Conservation (phyloP, 2,113 vertebrate genomes). For the Natator depressus region DNA sequence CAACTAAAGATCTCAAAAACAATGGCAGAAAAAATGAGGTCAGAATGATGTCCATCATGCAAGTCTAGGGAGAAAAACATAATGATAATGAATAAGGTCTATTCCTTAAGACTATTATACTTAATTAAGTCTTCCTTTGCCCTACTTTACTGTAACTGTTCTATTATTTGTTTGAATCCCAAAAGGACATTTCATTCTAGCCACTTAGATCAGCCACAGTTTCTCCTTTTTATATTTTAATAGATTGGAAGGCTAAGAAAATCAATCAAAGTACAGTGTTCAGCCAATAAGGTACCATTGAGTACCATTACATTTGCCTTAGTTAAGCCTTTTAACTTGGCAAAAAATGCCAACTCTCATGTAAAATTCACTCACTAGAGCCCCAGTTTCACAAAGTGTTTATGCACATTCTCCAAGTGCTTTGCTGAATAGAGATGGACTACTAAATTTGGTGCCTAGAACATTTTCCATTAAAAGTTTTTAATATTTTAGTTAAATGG, state of each 20-base stretch:
- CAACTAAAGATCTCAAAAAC: background rate
- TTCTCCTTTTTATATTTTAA: background rate
- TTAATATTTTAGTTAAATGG: background rate
- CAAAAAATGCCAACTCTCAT: background rate
- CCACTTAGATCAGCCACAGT: background rate
- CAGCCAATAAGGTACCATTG: background rate
- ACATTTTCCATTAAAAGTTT: background rate
- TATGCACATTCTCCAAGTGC: background rate
- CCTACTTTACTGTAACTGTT: background rate
- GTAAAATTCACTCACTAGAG: background rate
- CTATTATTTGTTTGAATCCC: background rate
- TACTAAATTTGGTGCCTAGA: background rate
- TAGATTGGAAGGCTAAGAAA: too few species aligned
- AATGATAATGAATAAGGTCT: background rate
- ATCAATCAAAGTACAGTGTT: background rate
- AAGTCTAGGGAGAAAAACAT: background rate
- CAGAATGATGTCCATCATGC: background rate
- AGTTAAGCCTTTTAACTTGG: conserved; percentile 15
- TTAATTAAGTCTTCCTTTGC: background rate
- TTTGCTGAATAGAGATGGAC: background rate
- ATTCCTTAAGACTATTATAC: background rate
- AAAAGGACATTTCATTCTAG: background rate
- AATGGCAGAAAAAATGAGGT: background rate
- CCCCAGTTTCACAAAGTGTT: background rate
- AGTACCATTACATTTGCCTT: background rate